Conservation (phyloP, 2,888 invertebrate genomes). For the Acheta domesticus region DNA sequence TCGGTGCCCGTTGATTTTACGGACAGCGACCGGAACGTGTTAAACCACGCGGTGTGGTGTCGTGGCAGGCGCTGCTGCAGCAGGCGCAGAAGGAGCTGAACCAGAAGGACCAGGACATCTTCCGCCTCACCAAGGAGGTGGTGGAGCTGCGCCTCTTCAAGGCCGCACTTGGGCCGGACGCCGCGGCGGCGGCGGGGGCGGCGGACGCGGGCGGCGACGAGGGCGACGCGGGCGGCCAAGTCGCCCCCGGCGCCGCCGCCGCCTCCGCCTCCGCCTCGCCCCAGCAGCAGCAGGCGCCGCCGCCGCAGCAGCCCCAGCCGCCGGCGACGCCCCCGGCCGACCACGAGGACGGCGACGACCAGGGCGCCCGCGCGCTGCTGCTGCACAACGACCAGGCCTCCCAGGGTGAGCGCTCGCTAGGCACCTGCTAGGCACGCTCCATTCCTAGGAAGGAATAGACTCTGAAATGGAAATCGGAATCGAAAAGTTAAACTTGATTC, state of each 20-base stretch:
- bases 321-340: background rate
- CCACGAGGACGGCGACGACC: background rate
- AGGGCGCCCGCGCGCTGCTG: background rate
- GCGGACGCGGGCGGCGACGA: constrained; percentile 55
- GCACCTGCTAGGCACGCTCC: too few species aligned
- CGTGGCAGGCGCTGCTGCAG: constrained; percentile 57
- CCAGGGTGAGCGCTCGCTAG: background rate
- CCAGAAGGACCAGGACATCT: constrained; percentile 77
- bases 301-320: background rate
- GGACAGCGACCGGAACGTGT: too few species aligned
- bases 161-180: constrained; percentile 70
- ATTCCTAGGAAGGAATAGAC: too few species aligned
- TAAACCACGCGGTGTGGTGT: too few species aligned
- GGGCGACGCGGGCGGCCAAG: background rate
- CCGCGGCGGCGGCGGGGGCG: constrained; percentile 55
- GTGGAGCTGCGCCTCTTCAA: constrained; percentile 77
- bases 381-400: background rate
- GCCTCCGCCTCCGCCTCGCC: background rate
- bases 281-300: background rate
- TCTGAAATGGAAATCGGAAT: too few species aligned
- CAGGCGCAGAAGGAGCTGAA: constrained; percentile 74
- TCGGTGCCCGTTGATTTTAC: too few species aligned
- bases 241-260: too few species aligned
- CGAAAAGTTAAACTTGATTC: too few species aligned
- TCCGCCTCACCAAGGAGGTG: constrained; percentile 71